Conservation (phyloP, 2,888 invertebrate genomes). For the Tolmerus cingulatus region DNA sequence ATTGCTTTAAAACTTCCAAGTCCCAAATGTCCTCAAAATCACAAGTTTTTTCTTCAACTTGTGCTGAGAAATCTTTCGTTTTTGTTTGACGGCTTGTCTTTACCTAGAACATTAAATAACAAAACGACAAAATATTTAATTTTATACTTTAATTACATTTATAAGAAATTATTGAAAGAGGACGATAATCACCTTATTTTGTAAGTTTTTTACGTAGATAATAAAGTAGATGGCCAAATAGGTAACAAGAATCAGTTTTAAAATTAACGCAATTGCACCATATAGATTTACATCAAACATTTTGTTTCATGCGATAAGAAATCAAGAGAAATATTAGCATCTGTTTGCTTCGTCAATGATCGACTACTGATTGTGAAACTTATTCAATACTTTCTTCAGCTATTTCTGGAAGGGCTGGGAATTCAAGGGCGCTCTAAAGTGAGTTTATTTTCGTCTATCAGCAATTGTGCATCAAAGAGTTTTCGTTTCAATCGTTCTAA, state of each 20-base stretch:
- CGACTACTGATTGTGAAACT: background rate
- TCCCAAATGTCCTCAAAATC: slow-evolving; percentile 80
- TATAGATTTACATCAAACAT: background rate
- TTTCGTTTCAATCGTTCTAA: background rate
- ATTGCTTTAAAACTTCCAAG: slow-evolving; percentile 74
- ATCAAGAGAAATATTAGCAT: background rate
- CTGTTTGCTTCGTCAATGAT: background rate
- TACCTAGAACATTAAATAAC: slow-evolving; percentile 60
- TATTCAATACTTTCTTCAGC: background rate
- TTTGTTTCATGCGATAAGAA: background rate
- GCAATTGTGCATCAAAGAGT: slow-evolving; percentile 7
- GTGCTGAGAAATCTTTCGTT: slow-evolving; percentile 62
- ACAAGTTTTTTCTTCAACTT: slow-evolving; percentile 66
- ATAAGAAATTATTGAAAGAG: background rate
- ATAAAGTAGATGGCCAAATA: background rate
- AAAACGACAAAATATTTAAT: background rate
- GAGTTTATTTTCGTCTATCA: slow-evolving; percentile 21
- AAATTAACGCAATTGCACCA: background rate
- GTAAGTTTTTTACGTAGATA: background rate
- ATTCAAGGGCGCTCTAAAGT: slow-evolving; percentile 17
- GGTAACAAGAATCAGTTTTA: background rate
- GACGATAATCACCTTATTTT: slow-evolving; percentile 9
- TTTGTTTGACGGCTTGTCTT: slow-evolving; percentile 64
- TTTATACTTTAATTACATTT: background rate
- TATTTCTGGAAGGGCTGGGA: slow-evolving; percentile 12